Evolutionary conservation across 1,140 invertebrate genomes (phyloP), one percentile per base, ranked within the genome.

Genomic region (Cotesia chilonis): DNA sequence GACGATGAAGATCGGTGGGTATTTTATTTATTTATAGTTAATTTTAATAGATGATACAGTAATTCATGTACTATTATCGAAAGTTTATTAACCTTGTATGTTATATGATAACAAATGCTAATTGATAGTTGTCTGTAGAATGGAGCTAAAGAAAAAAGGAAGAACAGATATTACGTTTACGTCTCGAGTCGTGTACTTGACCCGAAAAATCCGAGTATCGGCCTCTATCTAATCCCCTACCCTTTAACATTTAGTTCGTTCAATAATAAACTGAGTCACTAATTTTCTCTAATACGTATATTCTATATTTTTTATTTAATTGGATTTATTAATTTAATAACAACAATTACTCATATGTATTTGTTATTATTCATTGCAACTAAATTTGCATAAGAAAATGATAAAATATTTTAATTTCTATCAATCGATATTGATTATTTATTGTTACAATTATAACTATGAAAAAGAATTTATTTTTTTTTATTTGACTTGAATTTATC

Each of bases 1-100:
- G 84, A 85, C 52, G 83, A 85, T 61, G 82, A 87, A 61, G 83
- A 86, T 76, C 83, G 82, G 85, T 86, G 78, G 74, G 82, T 85
- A 36, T 14, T 68, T 38, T 55, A 57, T 57, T 17, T 61, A 20
- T 60, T 17, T 17, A 14, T 61, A 57, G 4, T 61, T 36, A 60
- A 54, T 36, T 9, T 47, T 47, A 6, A 7, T 47, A 47, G 6
- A 5, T 2, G 6, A 47, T 47, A 10, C 41, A 47, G 10, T 47
- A 47, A 9, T 47, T 47, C 41, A 10, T 14, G 55, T 41, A 28
- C 28, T 28, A 28, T 68, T 54, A 9, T n/a, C 7, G 4, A 71
- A 57, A 57, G 69, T 70, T 20, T 36, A 54, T 70, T 64, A 47
- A 70, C 59, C 60, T 70, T 70, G 60, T 51, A n/a, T 20, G 4